Percentiles rank a stretch among this genome's conserved stretches.
phyloP scores from a whole-genome alignment of 2,113 vertebrate genomes.

The Pipa parva region DNA sequence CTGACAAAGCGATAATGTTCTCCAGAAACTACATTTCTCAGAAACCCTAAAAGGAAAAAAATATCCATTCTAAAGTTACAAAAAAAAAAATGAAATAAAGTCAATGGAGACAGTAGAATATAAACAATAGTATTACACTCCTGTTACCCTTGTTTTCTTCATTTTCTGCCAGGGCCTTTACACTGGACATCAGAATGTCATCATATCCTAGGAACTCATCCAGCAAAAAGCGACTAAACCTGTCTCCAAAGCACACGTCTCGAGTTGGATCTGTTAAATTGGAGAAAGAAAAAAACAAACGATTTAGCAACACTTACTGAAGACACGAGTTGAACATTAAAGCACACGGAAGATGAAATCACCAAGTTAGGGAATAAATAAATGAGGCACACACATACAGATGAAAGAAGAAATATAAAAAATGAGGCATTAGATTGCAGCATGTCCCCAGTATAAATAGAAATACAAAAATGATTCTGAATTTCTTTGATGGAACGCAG shows the following conservation, averaged over 20 bases:
- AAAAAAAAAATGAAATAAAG: too few relatives aligned
- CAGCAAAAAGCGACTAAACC: slow-evolving; percentile 90
- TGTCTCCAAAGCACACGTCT: slow-evolving; percentile 93
- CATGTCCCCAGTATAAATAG: too few relatives aligned
- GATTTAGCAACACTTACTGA: neutral
- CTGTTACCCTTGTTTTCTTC: slow-evolving; percentile 93
- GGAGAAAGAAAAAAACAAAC: neutral
- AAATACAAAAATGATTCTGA: too few relatives aligned
- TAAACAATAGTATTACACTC: too few relatives aligned
- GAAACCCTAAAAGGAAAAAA: slow-evolving; percentile 71
- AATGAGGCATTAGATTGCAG: too few relatives aligned
- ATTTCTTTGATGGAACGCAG: too few relatives aligned
- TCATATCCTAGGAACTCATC: slow-evolving; percentile 95
- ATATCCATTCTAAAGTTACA: too few relatives aligned
- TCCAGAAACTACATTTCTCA: slow-evolving; percentile 92
- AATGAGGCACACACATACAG: neutral
- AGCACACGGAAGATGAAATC: neutral
- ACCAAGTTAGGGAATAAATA: too few relatives aligned
- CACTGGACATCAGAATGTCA: slow-evolving; percentile 96
- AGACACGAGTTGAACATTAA: neutral
- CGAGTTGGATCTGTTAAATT: slow-evolving; percentile 77
- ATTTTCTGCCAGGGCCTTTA: slow-evolving; percentile 92
- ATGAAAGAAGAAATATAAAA: too few relatives aligned
- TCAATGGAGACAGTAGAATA: too few relatives aligned
- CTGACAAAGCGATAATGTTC: slow-evolving; percentile 98